A percentile compares a stretch with the other conserved stretches of the same genome.
These are phyloP conservation scores for Indicator maculatus DNA, from an alignment of 2,113 vertebrate genomes.

Conservation along the genomic window DNA sequence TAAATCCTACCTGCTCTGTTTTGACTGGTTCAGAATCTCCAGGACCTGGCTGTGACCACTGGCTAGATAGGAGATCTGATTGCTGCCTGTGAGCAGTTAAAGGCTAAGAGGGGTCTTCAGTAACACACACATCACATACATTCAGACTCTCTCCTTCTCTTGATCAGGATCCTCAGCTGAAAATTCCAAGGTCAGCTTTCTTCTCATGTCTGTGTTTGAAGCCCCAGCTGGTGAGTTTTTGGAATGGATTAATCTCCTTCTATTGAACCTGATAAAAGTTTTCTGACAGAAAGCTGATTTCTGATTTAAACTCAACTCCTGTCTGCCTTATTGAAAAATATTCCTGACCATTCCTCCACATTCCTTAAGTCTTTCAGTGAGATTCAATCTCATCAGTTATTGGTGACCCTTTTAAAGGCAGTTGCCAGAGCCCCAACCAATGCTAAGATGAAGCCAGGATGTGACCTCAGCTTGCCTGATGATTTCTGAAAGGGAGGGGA, in stretches of 20 bases:
- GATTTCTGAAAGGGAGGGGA: background rate
- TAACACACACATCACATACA: background rate
- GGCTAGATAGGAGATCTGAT: background rate
- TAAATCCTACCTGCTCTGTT: background rate
- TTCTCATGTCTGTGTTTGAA: background rate
- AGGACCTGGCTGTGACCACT: background rate
- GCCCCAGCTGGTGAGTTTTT: background rate
- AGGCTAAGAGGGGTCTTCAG: background rate
- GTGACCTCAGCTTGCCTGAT: background rate
- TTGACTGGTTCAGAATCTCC: background rate
- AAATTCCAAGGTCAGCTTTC: background rate
- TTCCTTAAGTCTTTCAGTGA: background rate
- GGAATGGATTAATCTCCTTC: background rate
- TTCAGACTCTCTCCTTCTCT: background rate
- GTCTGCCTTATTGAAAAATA: background rate
- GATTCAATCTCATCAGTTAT: background rate
- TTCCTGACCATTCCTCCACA: background rate
- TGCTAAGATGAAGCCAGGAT: background rate
- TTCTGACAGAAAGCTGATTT: background rate
- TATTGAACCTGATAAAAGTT: background rate
- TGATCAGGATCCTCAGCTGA: background rate
- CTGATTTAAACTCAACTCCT: background rate
- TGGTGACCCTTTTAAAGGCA: background rate
- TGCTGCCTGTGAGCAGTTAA: background rate
- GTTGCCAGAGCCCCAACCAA: background rate